These are phyloP conservation scores for Axea sp. DNA, from an alignment of 2,888 invertebrate species.

Conservation along the genomic window DNA sequence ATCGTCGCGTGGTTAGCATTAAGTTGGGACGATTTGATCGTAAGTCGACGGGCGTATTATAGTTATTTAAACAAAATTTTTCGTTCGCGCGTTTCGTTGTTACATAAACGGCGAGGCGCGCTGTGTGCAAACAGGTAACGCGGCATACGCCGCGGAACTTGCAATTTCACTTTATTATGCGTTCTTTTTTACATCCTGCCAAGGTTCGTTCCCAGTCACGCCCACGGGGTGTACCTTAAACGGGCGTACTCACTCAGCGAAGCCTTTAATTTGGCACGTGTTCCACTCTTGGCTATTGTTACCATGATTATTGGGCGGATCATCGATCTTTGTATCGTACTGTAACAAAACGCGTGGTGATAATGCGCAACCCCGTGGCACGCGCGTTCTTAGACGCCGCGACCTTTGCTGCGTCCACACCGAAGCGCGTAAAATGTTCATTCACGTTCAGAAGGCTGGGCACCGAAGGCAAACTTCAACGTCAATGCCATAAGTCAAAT, in stretches of 20 bases:
- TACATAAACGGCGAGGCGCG: slow-evolving; percentile 14
- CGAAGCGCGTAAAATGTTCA: slow-evolving; percentile 36
- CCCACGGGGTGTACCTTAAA: slow-evolving; percentile 65
- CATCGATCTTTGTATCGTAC: slow-evolving; percentile 55
- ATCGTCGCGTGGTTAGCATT: slow-evolving; percentile 33
- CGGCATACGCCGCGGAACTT: slow-evolving; percentile 56
- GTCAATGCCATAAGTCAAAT: slow-evolving; percentile 45
- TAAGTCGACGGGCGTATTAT: slow-evolving; percentile 30
- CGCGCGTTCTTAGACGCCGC: slow-evolving; percentile 44
- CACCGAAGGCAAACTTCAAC: slow-evolving; percentile 29
- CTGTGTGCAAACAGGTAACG: slow-evolving; percentile 48
- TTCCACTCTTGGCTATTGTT: slow-evolving; percentile 75
- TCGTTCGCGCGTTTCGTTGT: background rate
- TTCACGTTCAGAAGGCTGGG: slow-evolving; percentile 25
- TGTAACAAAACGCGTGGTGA: slow-evolving; percentile 49
- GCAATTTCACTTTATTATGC: slow-evolving; percentile 69
- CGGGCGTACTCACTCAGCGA: slow-evolving; percentile 65
- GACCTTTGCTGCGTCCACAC: slow-evolving; percentile 29
- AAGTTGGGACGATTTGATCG: slow-evolving; percentile 30
- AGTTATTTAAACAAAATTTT: slow-evolving; percentile 45
- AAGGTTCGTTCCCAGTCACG: slow-evolving; percentile 64
- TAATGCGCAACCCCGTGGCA: slow-evolving; percentile 52
- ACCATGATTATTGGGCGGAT: slow-evolving; percentile 72
- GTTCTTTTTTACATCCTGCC: slow-evolving; percentile 55
- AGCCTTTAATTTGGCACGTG: slow-evolving; percentile 78